Evolutionary conservation across 53 echinoderm and acorn worm species (phyloP).

Genomic region (Holothuria leucospilota): DNA sequence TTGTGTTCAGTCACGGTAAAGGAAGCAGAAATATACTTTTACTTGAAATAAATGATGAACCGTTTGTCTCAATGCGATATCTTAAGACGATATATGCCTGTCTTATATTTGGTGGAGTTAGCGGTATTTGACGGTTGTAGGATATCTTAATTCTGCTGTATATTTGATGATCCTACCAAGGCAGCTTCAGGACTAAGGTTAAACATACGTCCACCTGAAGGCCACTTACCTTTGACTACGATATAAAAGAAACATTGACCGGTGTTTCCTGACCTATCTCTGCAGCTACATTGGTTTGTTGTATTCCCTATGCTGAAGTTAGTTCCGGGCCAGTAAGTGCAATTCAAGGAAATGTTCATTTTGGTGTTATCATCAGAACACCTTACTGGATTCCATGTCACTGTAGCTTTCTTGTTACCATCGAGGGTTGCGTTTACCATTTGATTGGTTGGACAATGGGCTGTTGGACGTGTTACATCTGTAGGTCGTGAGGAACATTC

Average conservation of each 20-base stretch:
- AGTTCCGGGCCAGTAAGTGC: background rate
- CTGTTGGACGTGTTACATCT: background rate
- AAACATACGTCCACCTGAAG: too few relatives aligned
- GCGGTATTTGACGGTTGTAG: too few relatives aligned
- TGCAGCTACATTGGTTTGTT: background rate
- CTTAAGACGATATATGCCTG: too few relatives aligned
- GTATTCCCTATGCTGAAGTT: background rate
- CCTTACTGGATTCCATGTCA: background rate
- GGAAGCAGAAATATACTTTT: too few relatives aligned
- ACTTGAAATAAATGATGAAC: too few relatives aligned
- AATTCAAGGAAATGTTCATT: background rate
- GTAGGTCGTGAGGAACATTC: background rate
- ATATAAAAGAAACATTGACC: background rate
- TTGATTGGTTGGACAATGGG: background rate
- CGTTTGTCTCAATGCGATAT: too few relatives aligned
- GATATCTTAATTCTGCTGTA: too few relatives aligned
- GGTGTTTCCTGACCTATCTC: background rate
- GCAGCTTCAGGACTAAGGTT: too few relatives aligned
- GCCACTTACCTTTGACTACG: background rate
- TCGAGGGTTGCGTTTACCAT: background rate
- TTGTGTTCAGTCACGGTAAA: too few relatives aligned
- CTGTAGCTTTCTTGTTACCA: background rate
- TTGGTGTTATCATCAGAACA: too few relatives aligned
- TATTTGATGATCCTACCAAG: too few relatives aligned
- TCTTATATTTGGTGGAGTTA: too few relatives aligned